A percentile compares a stretch with the other conserved stretches of the same genome.
Evolutionary conservation across 2,113 vertebrate genomes (phyloP).

Genomic region (Marmota monax): DNA sequence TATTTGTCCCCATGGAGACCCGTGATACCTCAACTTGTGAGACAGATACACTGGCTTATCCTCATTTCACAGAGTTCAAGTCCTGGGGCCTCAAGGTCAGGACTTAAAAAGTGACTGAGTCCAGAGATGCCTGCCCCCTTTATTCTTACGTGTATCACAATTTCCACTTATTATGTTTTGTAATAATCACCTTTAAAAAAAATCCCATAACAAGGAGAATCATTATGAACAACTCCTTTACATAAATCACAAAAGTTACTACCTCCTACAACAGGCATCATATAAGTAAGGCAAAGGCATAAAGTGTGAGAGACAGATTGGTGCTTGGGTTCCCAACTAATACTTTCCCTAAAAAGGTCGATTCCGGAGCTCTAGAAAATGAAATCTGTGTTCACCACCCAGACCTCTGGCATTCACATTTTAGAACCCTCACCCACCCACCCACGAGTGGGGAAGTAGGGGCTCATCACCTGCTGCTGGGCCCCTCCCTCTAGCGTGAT

Average conservation of each 20-base stretch:
- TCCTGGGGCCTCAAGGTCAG: background rate
- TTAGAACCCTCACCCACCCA: background rate
- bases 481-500: rapidly evolving
- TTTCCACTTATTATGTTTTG: background rate
- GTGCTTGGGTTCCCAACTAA: background rate
- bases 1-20: background rate
- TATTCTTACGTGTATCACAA: background rate
- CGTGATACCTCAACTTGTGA: background rate
- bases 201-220: background rate
- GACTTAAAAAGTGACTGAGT: background rate
- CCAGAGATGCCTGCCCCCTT: background rate
- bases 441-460: background rate
- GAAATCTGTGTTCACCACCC: background rate
- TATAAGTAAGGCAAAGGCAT: background rate
- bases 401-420: background rate
- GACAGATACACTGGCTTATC: background rate
- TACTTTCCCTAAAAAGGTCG: background rate
- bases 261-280: background rate
- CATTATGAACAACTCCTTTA: background rate
- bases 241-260: background rate
- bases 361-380: background rate
- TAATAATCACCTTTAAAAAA: background rate
- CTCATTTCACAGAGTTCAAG: background rate
- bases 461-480: background rate
- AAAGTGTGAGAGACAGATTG: background rate